These are phyloP conservation scores for Picathartes gymnocephalus DNA, from an alignment of 2,113 vertebrate species.

Conservation along the genomic window DNA sequence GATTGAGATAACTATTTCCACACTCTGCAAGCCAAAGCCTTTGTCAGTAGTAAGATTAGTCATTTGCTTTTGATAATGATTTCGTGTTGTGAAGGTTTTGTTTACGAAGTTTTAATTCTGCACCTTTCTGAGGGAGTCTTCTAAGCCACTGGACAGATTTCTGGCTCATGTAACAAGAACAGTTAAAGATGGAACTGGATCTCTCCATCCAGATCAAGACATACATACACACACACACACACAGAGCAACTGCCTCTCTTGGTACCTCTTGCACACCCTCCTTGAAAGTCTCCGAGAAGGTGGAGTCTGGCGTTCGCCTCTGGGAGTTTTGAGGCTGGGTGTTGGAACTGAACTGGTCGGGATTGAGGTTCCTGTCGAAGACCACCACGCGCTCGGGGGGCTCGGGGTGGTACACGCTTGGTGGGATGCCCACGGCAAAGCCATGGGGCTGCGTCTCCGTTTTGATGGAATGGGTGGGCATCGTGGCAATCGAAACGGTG, in stretches of 20 bases:
- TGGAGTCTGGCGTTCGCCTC: slow-evolving; percentile 91
- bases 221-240: background rate
- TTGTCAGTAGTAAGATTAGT: slow-evolving; percentile 32
- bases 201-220: background rate
- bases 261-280: slow-evolving; percentile 90
- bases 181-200: slow-evolving; percentile 14
- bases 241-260: background rate
- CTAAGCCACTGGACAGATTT: slow-evolving; percentile 50
- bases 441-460: slow-evolving; percentile 83
- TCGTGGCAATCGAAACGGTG: slow-evolving; percentile 88
- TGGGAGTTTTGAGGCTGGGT: slow-evolving; percentile 79
- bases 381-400: slow-evolving; percentile 75
- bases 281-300: slow-evolving; percentile 93
- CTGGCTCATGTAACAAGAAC: slow-evolving; percentile 28
- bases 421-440: slow-evolving; percentile 85
- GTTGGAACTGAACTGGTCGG: slow-evolving; percentile 85
- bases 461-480: slow-evolving; percentile 91
- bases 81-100: slow-evolving; percentile 47
- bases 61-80: slow-evolving; percentile 32
- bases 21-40: slow-evolving; percentile 10
- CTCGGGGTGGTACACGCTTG: slow-evolving; percentile 79
- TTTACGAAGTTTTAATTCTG: slow-evolving; percentile 51
- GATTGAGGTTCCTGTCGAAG: slow-evolving; percentile 82
- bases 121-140: slow-evolving; percentile 28
- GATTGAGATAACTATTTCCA: background rate